A percentile compares a stretch with the other conserved stretches of the same genome.
Conservation (phyloP, 2,888 invertebrate genomes). For the Lutraria lutraria region DNA sequence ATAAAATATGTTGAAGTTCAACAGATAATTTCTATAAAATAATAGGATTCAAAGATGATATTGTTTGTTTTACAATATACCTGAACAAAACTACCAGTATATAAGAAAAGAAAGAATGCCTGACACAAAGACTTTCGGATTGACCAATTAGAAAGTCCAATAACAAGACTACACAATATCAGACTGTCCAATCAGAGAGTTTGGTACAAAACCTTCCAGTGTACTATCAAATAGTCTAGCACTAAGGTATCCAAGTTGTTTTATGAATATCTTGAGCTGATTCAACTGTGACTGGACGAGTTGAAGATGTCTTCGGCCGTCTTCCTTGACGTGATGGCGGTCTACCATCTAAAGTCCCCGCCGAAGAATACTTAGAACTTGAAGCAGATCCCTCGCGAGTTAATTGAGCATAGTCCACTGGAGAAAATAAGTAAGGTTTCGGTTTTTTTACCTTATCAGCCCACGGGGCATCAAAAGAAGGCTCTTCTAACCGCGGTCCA, state of each 20-base stretch:
- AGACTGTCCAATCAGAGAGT: not conserved
- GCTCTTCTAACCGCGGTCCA: slow-evolving; percentile 77
- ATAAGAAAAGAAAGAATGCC: not conserved
- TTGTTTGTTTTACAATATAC: too few relatives aligned
- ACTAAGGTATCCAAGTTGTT: slow-evolving; percentile 66
- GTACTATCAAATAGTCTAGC: not conserved
- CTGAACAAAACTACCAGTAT: too few relatives aligned
- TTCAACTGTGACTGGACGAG: slow-evolving; percentile 71
- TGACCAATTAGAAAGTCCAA: not conserved
- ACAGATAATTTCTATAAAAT: too few relatives aligned
- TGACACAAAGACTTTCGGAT: not conserved
- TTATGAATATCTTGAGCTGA: slow-evolving; percentile 56
- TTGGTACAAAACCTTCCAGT: not conserved
- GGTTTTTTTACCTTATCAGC: slow-evolving; percentile 74
- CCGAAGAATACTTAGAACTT: slow-evolving; percentile 58
- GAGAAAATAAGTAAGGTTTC: slow-evolving; percentile 67
- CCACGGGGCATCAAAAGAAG: slow-evolving; percentile 84
- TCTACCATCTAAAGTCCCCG: slow-evolving; percentile 71
- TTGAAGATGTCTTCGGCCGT: slow-evolving; percentile 70
- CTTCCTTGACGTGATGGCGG: slow-evolving; percentile 75
- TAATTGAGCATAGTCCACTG: slow-evolving; percentile 65
- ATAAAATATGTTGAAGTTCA: too few relatives aligned
- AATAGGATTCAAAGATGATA: too few relatives aligned
- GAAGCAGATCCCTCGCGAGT: slow-evolving; percentile 53
- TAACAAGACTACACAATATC: not conserved